Evolutionary conservation across 2,888 invertebrate species (phyloP), one percentile per base, ranked within the genome.

Genomic region (Hypolimnas misippus): DNA sequence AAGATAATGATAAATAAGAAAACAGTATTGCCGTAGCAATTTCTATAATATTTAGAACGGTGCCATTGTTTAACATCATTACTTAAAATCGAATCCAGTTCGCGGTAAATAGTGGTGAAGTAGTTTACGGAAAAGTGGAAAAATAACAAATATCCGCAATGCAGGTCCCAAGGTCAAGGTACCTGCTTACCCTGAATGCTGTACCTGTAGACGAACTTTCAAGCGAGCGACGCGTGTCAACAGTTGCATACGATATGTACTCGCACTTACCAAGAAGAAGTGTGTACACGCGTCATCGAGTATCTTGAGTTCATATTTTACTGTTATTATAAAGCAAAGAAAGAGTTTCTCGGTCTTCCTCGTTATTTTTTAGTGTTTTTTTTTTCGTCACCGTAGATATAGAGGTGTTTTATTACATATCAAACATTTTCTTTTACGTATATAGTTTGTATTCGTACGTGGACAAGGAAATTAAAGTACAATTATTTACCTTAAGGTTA

Each of bases 151-250:
- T 87, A 87, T 87, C 85, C 83, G 85, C 81, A 79, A 81, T 82
- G 78, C 77, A 69, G 66, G 75, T 75, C 71, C 81, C 88, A 90
- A 91, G 91, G 91, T 85, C 83, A 79, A 72, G 74, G 80, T 76
- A 89, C 83, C 79, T 79, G 89, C 78, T 90, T 74, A 81, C 89
- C 89, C 78, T 89, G 90, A 89, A 77, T 75, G 70, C 70, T 74
- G 74, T 75, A 74, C 76, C 70, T 76, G 78, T 77, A 75, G 78
- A 80, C 81, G 79, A 79, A 87, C 89, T 89, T 89, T 89, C 89
- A 82, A 88, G 83, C 76, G 75, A 67, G 57, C 67, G 69, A 57
- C 66, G 66, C 66, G 65, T 69, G 69, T 67, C 66, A 66, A 72
- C 70, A 67, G 64, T 69, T 66, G 74, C 76, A 76, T 76, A 76